phyloP scores from a whole-genome alignment of 2,888 invertebrate genomes.

The Phania funesta region DNA sequence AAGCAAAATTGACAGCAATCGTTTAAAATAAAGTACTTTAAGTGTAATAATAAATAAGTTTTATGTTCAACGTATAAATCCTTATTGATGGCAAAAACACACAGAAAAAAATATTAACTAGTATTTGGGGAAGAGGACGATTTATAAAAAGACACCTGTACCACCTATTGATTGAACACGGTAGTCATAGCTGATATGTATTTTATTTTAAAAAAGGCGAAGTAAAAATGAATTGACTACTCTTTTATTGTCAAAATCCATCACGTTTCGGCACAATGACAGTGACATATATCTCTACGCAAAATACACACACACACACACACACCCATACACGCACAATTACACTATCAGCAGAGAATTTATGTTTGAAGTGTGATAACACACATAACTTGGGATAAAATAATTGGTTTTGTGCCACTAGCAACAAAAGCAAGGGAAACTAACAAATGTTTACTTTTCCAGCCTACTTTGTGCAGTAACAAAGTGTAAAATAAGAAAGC shows the following conservation, averaged over 20 bases:
- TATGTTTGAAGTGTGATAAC: slow-evolving; percentile 26
- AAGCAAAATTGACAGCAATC: slow-evolving; percentile 47
- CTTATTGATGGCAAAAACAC: slow-evolving; percentile 40
- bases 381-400: too few species aligned
- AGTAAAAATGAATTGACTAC: slow-evolving; percentile 20
- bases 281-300: slow-evolving; percentile 36
- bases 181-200: slow-evolving; percentile 3
- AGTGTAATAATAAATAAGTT: slow-evolving; percentile 48
- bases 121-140: neutral
- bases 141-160: neutral
- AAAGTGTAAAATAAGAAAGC: slow-evolving; percentile 10
- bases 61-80: slow-evolving; percentile 51
- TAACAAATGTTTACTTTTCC: neutral
- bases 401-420: neutral
- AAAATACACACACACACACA: neutral
- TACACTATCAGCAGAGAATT: slow-evolving; percentile 1
- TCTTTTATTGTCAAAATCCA: slow-evolving; percentile 62
- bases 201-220: neutral
- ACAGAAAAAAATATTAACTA: neutral
- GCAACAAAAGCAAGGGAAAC: neutral
- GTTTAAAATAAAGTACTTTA: slow-evolving; percentile 39
- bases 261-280: slow-evolving; percentile 57
- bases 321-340: neutral
- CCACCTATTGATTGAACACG: neutral
- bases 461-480: neutral